Percentiles rank a stretch among this genome's conserved stretches.
phyloP scores from a whole-genome alignment of 2,797 vertebrate species.

The Decapterus maruadsi region DNA sequence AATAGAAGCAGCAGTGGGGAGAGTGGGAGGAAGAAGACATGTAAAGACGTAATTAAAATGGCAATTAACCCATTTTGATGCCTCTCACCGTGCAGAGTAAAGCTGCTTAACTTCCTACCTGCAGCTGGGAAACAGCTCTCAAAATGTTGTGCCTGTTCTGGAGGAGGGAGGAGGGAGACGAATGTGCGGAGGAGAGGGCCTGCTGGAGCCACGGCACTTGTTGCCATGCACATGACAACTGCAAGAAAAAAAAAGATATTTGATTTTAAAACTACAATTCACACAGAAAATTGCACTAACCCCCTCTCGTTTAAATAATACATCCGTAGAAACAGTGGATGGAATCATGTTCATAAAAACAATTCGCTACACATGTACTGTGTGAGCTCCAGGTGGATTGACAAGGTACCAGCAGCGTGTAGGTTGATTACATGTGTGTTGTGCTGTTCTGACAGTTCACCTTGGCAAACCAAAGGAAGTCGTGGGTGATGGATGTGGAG shows the following conservation, averaged over 20 bases:
- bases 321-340: not conserved
- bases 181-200: conserved; percentile 81
- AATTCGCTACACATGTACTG: not conserved
- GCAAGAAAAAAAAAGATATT: not conserved
- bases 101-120: conserved; percentile 79
- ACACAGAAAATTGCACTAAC: not conserved
- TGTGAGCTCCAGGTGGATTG: not conserved
- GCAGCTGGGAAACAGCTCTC: conserved; percentile 85
- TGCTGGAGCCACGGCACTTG: conserved; percentile 86
- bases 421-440: not conserved
- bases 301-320: not conserved
- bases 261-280: not conserved
- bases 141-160: conserved; percentile 88
- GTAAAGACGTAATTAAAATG: conserved; percentile 68
- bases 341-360: not conserved
- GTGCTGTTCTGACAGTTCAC: conserved; percentile 49
- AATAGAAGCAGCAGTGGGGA: conserved; percentile 18
- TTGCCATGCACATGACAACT: conserved; percentile 88
- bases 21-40: conserved; percentile 21
- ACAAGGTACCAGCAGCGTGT: not conserved
- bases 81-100: conserved; percentile 38
- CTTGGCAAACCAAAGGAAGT: conserved; percentile 88
- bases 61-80: conserved; percentile 59
- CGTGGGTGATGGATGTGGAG: conserved; percentile 83
- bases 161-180: conserved; percentile 86